Conservation (phyloP, 2,113 vertebrate genomes). For the Phodopus roborovskii region DNA sequence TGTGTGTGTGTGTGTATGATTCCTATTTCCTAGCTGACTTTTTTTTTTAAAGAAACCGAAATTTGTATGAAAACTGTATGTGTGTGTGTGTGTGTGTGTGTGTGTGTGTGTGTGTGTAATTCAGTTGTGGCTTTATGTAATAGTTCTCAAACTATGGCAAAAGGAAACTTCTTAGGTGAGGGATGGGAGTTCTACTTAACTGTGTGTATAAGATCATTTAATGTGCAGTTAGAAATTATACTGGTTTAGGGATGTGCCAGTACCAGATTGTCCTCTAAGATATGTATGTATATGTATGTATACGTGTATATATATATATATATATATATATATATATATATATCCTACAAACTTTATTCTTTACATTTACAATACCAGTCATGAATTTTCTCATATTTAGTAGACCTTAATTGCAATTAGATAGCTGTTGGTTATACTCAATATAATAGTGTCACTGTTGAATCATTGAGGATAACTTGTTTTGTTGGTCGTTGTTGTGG, state of each 20-base stretch:
- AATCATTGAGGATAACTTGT: not conserved
- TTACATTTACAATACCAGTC: not conserved
- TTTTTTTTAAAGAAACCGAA: too few species aligned
- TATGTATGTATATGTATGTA: too few species aligned
- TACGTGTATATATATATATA: too few species aligned
- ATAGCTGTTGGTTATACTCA: not conserved
- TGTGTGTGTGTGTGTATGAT: not conserved
- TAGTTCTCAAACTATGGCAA: not conserved
- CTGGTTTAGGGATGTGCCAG: not conserved
- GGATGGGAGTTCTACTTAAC: not conserved
- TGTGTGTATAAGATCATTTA: not conserved
- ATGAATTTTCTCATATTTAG: not conserved
- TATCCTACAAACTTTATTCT: too few species aligned
- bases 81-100: not conserved
- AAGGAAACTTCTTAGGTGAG: not conserved
- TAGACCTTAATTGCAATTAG: not conserved
- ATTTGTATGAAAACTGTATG: too few species aligned
- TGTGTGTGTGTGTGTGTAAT: not conserved
- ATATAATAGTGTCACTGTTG: not conserved
- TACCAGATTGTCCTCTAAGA: not conserved
- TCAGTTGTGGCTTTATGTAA: not conserved
- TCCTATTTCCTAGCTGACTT: too few species aligned
- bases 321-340: too few species aligned
- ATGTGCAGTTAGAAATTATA: not conserved
- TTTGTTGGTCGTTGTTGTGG: not conserved